Conservation (phyloP, 1,140 invertebrate species). For the Megalonaias nervosa region DNA sequence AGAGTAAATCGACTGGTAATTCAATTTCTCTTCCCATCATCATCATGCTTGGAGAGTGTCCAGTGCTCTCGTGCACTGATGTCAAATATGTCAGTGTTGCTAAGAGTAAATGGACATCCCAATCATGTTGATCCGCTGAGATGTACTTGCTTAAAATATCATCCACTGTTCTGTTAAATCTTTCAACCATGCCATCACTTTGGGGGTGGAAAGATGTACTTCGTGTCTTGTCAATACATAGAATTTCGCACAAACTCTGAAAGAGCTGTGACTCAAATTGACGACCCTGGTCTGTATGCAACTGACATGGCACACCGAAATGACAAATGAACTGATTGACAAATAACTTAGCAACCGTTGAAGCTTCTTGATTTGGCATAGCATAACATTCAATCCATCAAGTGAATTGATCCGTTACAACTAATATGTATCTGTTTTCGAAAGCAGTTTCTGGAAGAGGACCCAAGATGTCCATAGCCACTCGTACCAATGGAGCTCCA, state of each 20-base stretch:
- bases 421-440: constrained; percentile 1
- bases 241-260: too few relatives aligned
- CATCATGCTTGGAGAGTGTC: constrained; percentile 32
- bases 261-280: too few relatives aligned
- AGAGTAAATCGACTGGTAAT: too few relatives aligned
- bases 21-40: too few relatives aligned
- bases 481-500: constrained; percentile 1
- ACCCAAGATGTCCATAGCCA: neutral
- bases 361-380: neutral
- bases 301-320: constrained; percentile 23
- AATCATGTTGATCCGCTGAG: constrained; percentile 44
- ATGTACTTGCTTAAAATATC: constrained; percentile 28
- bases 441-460: too few relatives aligned
- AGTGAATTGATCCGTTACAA: constrained; percentile 5
- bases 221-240: too few relatives aligned
- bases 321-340: constrained; percentile 22
- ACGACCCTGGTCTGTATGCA: too few relatives aligned
- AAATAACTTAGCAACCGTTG: constrained; percentile 6
- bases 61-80: constrained; percentile 28
- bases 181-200: too few relatives aligned
- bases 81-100: constrained; percentile 16
- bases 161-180: constrained; percentile 55
- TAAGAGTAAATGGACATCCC: constrained; percentile 35
- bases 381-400: constrained; percentile 1
- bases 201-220: too few relatives aligned